These are phyloP conservation scores for Troides oblongomaculatus DNA, from an alignment of 2,888 invertebrate species.

Conservation along the genomic window DNA sequence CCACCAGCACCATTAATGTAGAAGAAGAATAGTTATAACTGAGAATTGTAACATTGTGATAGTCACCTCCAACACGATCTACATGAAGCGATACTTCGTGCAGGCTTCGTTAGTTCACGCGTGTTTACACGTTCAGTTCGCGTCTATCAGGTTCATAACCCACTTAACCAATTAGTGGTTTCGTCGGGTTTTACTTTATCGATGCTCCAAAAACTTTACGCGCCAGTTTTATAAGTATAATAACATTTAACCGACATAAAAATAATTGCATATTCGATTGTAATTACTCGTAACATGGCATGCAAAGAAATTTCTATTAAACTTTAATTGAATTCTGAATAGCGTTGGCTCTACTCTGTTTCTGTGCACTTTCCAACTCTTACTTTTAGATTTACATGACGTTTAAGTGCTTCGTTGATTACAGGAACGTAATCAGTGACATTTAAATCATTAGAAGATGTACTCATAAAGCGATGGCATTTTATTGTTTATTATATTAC, in stretches of 20 bases:
- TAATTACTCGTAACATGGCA: not conserved
- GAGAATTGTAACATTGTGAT: constrained; percentile 22
- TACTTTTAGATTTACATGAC: not conserved
- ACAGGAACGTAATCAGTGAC: too few relatives aligned
- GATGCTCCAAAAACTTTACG: not conserved
- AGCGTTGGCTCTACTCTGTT: not conserved
- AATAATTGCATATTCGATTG: not conserved
- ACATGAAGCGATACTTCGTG: constrained; percentile 17
- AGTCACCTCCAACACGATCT: constrained; percentile 16
- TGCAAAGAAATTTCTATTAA: constrained; percentile 1
- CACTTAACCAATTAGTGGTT: constrained; percentile 23
- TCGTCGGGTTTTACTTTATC: constrained; percentile 15
- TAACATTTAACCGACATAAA: constrained; percentile 3
- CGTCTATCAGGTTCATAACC: constrained; percentile 17
- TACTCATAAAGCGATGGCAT: too few relatives aligned
- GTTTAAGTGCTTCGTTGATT: not conserved
- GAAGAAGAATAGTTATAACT: not conserved
- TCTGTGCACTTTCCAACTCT: not conserved
- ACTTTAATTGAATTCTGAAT: constrained; percentile 2
- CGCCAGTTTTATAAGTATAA: constrained; percentile 1
- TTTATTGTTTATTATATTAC: too few relatives aligned
- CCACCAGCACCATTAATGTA: too few relatives aligned
- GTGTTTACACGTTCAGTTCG: constrained; percentile 12
- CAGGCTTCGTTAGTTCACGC: constrained; percentile 16
- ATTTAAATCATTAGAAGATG: too few relatives aligned